Base-by-base conservation (phyloP, 2,888 invertebrate genomes). In the Adelognathus sp. region DNA sequence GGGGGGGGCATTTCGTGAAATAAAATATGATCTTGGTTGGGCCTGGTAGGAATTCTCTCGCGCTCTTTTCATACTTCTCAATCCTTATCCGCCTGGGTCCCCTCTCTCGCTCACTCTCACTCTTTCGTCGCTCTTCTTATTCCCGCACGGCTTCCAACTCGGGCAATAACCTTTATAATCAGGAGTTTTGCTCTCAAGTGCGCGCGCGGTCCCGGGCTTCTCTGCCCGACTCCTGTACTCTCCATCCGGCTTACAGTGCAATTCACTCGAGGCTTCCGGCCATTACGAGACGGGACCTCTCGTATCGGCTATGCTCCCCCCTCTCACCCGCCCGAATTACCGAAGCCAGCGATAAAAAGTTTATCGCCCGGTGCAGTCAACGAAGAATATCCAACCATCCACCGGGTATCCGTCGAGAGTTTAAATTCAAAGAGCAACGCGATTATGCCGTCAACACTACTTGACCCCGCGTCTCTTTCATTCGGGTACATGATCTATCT, bases 81-180 rank as follows among this genome's bases (percentile, higher is more conserved):
- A 79, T 75, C 46, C 79, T 79, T 79, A 78, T 81, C 76, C 71
- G 61, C 66, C 58, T 52, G n/a, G 56, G 21, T 80, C 71, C 36
- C 66, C 24, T 54, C 56, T 16, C 27, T 29, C 69, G 50, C 50
- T 64, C 67, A 24, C 74, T 56, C 73, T 29, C 76, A 71, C 61
- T 76, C 79, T 71, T 80, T 64, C 75, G 79, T 80, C 80, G 81
- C 81, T 75, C 82, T 82, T 75, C 81, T 79, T 69, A 81, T 77
- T 76, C 78, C 74, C 77, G 72, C 79, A 73, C 83, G 82, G 82
- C 85, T 86, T 80, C 83, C 83, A 83, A 84, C 83, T 86, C 85
- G 77, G 82, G 85, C 86, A 85, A 87, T 88, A 87, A 86, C 86
- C 85, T 84, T 85, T 86, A 86, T 88, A 88, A 88, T 87, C 87